Evolutionary conservation across 2,113 vertebrate genomes (phyloP).

Genomic region (Centrocercus urophasianus): DNA sequence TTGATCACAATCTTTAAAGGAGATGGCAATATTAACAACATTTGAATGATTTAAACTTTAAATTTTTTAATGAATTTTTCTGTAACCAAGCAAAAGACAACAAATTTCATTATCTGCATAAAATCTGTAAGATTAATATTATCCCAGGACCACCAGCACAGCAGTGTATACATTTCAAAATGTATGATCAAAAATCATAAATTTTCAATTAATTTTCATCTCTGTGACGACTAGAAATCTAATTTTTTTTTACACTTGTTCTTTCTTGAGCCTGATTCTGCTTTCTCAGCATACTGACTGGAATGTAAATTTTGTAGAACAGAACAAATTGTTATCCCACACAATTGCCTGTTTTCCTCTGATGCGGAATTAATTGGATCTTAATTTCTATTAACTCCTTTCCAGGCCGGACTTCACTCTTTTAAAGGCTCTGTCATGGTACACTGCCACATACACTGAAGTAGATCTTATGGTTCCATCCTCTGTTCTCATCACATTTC

Average conservation of each 20-base stretch:
- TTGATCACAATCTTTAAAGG: background rate
- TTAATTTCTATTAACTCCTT: background rate
- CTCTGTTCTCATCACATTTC: background rate
- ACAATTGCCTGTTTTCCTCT: background rate
- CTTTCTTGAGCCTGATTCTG: background rate
- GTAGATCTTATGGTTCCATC: background rate
- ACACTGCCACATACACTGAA: background rate
- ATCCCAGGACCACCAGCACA: fast-evolving
- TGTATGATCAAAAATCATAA: background rate
- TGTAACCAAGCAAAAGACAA: background rate
- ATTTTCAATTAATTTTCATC: background rate
- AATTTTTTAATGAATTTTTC: background rate
- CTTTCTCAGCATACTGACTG: background rate
- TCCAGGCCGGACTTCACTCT: background rate
- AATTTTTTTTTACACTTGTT: background rate
- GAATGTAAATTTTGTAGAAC: background rate
- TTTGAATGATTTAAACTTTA: background rate
- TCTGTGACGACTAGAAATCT: background rate
- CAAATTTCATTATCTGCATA: background rate
- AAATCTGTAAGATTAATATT: background rate
- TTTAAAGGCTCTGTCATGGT: background rate
- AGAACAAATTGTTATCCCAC: background rate
- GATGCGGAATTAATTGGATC: background rate
- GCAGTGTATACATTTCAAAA: background rate
- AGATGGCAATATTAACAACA: background rate